These are phyloP conservation scores for Melanchra persicariae DNA, from an alignment of 2,888 invertebrate genomes.

Conservation along the genomic window DNA sequence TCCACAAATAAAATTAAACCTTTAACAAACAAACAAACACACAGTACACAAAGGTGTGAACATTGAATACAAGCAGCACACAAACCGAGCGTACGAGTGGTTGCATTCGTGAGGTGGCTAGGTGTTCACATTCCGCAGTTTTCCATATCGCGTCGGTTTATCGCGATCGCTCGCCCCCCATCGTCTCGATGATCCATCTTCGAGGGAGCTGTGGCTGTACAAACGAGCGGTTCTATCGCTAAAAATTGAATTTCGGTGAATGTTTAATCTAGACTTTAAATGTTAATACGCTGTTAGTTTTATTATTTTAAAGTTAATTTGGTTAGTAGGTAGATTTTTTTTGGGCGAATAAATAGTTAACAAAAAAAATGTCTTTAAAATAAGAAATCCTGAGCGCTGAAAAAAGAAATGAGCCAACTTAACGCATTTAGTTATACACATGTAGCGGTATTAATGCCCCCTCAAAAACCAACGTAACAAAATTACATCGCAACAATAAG, in stretches of 20 bases:
- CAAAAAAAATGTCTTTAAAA: too few relatives aligned
- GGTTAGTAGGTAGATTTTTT: too few relatives aligned
- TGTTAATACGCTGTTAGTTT: background rate
- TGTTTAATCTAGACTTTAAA: too few relatives aligned
- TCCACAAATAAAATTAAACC: background rate
- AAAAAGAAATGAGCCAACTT: too few relatives aligned
- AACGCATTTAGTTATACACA: too few relatives aligned
- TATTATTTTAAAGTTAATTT: too few relatives aligned
- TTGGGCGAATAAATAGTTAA: too few relatives aligned
- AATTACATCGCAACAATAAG: too few relatives aligned
- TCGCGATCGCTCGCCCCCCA: constrained; percentile 82
- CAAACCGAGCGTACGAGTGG: constrained; percentile 45
- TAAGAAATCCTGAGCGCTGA: too few relatives aligned
- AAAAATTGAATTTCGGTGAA: background rate
- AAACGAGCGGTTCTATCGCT: constrained; percentile 72
- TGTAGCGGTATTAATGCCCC: too few relatives aligned
- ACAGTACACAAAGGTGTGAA: constrained; percentile 41
- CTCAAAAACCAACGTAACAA: too few relatives aligned
- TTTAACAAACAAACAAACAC: background rate
- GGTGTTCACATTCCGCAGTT: constrained; percentile 76
- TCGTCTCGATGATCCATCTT: constrained; percentile 88
- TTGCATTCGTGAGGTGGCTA: constrained; percentile 66
- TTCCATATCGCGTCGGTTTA: constrained; percentile 86
- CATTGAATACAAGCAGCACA: constrained; percentile 28
- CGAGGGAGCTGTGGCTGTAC: constrained; percentile 69